Conservation (phyloP, 53 echinoderm and acorn worm genomes). For the Stichopus horrens region DNA sequence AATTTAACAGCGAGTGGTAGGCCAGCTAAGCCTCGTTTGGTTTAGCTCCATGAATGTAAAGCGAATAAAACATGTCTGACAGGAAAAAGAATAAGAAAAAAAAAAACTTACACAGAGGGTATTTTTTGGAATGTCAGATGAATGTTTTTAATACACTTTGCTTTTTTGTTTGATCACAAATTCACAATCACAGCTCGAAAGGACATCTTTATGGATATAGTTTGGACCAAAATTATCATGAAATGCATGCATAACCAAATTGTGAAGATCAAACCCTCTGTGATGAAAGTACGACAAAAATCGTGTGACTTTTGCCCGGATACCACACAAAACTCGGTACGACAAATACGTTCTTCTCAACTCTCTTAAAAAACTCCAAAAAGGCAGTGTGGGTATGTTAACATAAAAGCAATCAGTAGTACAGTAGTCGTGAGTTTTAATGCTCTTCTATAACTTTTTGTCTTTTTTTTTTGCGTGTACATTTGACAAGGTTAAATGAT, state of each 20-base stretch:
- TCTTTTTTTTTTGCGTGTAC: neutral
- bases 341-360: too few relatives aligned
- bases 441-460: too few relatives aligned
- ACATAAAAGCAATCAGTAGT: too few relatives aligned
- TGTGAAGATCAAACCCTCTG: too few relatives aligned
- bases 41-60: neutral
- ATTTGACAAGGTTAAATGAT: slow-evolving; percentile 2
- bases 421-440: too few relatives aligned
- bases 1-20: neutral
- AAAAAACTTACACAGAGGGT: neutral
- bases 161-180: slow-evolving; percentile 23
- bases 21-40: neutral
- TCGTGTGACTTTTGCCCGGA: too few relatives aligned
- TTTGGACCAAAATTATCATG: neutral
- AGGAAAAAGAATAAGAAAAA: neutral
- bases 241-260: slow-evolving; percentile 8
- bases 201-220: neutral
- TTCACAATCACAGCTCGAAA: slow-evolving; percentile 8
- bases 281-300: too few relatives aligned
- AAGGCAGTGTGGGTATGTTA: too few relatives aligned
- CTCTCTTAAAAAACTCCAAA: too few relatives aligned
- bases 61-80: neutral
- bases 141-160: slow-evolving; percentile 35
- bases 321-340: too few relatives aligned
- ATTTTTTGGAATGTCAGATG: slow-evolving; percentile 36